Base-by-base conservation (phyloP, 2,113 vertebrate genomes). In the Prolemur simus region DNA sequence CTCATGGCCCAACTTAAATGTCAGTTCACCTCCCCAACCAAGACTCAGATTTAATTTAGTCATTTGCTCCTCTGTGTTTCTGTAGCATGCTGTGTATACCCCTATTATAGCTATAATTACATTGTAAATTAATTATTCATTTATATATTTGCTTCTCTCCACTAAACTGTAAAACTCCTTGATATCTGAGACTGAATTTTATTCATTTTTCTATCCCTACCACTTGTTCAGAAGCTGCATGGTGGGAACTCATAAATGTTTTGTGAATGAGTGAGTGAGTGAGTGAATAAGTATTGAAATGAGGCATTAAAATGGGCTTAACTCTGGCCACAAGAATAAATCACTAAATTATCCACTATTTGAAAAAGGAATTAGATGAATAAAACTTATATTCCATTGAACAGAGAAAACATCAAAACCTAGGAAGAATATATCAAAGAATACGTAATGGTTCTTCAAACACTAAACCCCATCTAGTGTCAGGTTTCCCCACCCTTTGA, bases 401-500 rank as follows among this genome's bases (percentile, higher is more conserved):
- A 82, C 11, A 92, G 68, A 82, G 58, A 85, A 95, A 78, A 81
- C 4, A 87, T 80, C 83, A 97, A 96, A 91, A 93, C 29, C 69
- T 54, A 73, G 23, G 29, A 80, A 89, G 86, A 91, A 63, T 91
- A 47, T 89, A 83, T 76, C 95, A 93, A 88, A 81, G 58, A 63
- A 71, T n/a, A 32, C 32, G 7, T 80, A 81, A 77, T 77, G 9
- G 25, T 47, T 96, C 76, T 95, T 87, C 74, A 97, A 87, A 91
- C 21, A 82, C 3, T 47, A 76, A 87, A 66, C 2, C 8, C 54
- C 25, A n/a, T 34, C 25, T 52, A 69, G 15, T 45, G 88, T 87
- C 37, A 88, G 60, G n/a, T 95, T 92, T 80, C 27, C 71, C n/a
- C 12, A n/a, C 45, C 73, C 71, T 93, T 95, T 96, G 87, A 93